phyloP scores from a whole-genome alignment of 1,140 invertebrate genomes.

The Linepithema humile region DNA sequence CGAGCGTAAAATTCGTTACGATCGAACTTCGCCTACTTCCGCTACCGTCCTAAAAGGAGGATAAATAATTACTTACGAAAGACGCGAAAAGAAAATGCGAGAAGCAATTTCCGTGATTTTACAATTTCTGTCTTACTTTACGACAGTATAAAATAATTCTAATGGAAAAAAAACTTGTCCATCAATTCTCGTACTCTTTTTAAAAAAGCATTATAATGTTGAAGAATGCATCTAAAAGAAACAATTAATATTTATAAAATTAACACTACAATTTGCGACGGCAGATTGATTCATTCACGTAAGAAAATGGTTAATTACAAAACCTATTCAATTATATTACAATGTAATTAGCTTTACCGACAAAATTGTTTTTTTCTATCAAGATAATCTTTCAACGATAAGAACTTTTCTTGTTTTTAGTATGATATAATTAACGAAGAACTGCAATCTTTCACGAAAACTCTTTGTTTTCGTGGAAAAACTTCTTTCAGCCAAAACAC shows the following conservation, averaged over 20 bases:
- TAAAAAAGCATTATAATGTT: not conserved
- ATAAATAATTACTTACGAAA: constrained; percentile 25
- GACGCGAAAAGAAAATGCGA: not conserved
- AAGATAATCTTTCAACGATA: not conserved
- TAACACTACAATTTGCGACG: not conserved
- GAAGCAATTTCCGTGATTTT: constrained; percentile 5
- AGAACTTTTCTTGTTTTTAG: not conserved
- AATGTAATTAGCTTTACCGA: too few relatives aligned
- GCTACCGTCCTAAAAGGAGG: constrained; percentile 34
- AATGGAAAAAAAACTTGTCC: not conserved
- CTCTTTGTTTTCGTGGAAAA: constrained; percentile 27
- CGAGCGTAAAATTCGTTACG: constrained; percentile 76
- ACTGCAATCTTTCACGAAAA: not conserved
- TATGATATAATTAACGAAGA: not conserved
- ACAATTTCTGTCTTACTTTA: not conserved
- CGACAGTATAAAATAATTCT: not conserved
- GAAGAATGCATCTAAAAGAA: not conserved
- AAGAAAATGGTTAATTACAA: too few relatives aligned
- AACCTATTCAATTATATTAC: too few relatives aligned
- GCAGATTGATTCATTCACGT: not conserved
- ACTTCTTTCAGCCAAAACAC: not conserved
- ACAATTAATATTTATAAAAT: not conserved
- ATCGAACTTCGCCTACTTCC: constrained; percentile 67
- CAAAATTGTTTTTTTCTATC: too few relatives aligned
- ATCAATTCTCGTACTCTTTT: not conserved